Base-by-base conservation (phyloP, 1,140 invertebrate genomes). In the Neuroterus valhalla region DNA sequence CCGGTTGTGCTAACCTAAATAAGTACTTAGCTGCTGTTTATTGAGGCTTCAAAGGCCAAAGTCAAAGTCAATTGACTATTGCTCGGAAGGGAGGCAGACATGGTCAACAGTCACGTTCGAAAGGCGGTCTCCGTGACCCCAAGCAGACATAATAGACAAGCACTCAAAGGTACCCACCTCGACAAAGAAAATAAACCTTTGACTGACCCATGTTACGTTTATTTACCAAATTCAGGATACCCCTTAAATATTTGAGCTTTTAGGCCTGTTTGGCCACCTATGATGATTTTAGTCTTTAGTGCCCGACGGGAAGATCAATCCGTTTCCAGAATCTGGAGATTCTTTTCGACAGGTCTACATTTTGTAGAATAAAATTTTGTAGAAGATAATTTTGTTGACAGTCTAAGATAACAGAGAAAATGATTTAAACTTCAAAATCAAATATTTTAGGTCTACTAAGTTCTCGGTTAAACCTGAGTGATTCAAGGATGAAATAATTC, bases 171-270 rank as follows among this genome's bases (percentile, higher is more conserved):
- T 76, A 78, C 77, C 67, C 42, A 73, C 74, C 78, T 71, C 70
- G 71, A 68, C 74, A 77, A 81, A 72, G 78, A 84, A 81, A 66
- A 19, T 66, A 66, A 48, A 77, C 79, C 81, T 81, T 75, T 72
- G 78, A 79, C 78, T 80, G 46, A 74, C 79, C 82, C 79, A 80
- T 74, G 55, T 50, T 62, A 74, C 69, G 69, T 77, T 48, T 85
- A 82, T 87, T 87, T 86, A 83, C 82, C 78, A 77, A 79, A 80
- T 81, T 83, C 77, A 71, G 70, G 78, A 82, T 82, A 81, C 69
- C 74, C 72, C 71, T 85, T 85, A 88, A 88, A 88, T 88, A 88
- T 88, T 88, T 88, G 86, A 78, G 71, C 85, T 88, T 88, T 88
- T 88, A 88, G 81, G 76, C 74, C 74, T 84, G 79, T 86, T 86